Evolutionary conservation across 2,888 invertebrate species (phyloP).

Genomic region (Cinara cedri): DNA sequence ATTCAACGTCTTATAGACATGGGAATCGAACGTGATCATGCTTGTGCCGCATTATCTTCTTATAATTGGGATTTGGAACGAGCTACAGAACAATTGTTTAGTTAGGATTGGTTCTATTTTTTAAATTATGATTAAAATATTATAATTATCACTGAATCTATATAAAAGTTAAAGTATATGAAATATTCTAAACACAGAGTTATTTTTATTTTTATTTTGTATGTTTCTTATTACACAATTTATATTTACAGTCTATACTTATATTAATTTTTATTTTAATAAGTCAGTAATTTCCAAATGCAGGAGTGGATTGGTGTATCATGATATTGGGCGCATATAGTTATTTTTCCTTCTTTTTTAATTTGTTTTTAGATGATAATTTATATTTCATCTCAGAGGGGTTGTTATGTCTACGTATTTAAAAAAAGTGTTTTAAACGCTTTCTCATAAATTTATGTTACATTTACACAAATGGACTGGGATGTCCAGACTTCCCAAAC

Average conservation of each 20-base stretch:
- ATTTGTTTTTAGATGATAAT: no score
- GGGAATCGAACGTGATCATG: slow-evolving; percentile 90
- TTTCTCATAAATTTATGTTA: no score
- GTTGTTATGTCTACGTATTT: no score
- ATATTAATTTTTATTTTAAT: slow-evolving; percentile 6
- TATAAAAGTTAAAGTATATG: slow-evolving; percentile 31
- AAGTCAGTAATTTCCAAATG: no score
- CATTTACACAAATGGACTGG: no score
- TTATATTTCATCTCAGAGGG: no score
- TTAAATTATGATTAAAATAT: slow-evolving; percentile 14
- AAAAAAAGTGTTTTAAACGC: no score
- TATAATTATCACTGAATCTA: slow-evolving; percentile 10
- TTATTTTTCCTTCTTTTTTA: slow-evolving; percentile 1
- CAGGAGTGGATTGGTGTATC: no score
- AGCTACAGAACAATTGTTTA: slow-evolving; percentile 87
- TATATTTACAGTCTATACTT: slow-evolving; percentile 13
- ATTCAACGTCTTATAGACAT: slow-evolving; percentile 88
- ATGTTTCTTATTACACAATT: slow-evolving; percentile 3
- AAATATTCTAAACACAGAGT: slow-evolving; percentile 32
- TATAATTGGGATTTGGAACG: slow-evolving; percentile 91
- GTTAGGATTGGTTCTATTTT: slow-evolving; percentile 65
- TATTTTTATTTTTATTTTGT: slow-evolving; percentile 31
- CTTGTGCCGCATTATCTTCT: slow-evolving; percentile 87
- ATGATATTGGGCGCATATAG: no score
- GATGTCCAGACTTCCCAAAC: no score